Evolutionary conservation across 1,140 invertebrate species (phyloP), one percentile per base, ranked within the genome.

Genomic region (Ridgeia piscesae): DNA sequence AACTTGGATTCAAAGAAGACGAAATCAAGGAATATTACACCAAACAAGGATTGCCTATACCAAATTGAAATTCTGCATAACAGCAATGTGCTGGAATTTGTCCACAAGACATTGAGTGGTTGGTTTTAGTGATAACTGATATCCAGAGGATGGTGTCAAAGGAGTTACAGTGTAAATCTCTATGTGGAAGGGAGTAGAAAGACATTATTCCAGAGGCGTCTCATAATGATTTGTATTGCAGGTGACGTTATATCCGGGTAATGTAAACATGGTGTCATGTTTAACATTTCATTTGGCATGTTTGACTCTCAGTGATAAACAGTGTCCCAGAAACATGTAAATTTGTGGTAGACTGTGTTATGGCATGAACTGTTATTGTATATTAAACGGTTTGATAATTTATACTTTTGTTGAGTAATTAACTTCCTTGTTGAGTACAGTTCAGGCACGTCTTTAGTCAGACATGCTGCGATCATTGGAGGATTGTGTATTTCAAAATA

Each of bases 1-100:
- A 90, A 42, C 89, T 90, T 8, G 89, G 89, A 8, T 90, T 35
- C 89, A 90, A 90, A 90, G 89, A 90, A 77, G 58, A 77, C 27
- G 58, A 77, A 77, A 77, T 77, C 11, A 77, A 77, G 27, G 58
- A 77, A 77, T 77, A 77, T 21, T 77, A 77, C 27, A 21, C 11
- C 58, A 77, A 77, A 77, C 11, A 77, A 77, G 58, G 58, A 77
- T 31, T 77, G 58, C 17, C 58, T 77, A 21, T 77, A 77, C 58
- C 58, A 77, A 77, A 77, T 21, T 77, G 58, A 77, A 77, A 77
- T 31, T 4, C 58, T 77, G 58, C 58, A 17, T 17, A 77, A 77
- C 8, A 77, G 58, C 27, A 21, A 77, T 1, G 8, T 77, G 58
- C 2, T 77, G 58, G 58, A 77, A 77, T 21, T 31, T 27, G 58